Base-by-base conservation (phyloP, 1,140 invertebrate genomes). In the Sminthurides bifidus region DNA sequence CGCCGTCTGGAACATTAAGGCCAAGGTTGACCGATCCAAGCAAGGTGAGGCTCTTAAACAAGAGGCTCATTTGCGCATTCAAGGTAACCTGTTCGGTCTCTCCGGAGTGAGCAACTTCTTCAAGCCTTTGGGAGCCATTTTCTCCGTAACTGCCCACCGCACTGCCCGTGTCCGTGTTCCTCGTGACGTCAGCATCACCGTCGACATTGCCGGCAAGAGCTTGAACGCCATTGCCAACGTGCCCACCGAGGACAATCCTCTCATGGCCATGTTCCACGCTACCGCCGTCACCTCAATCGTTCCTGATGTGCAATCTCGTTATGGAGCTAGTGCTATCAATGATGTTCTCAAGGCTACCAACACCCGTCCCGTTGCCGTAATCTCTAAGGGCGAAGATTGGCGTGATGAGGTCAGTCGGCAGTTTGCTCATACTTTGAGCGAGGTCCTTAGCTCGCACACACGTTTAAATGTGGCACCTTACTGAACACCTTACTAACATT, bases 241-340 rank as follows among this genome's bases (percentile, higher is more conserved):
- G 1, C 63, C 63, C 37, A 64, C 52, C 24, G 58, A 64, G 44
- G 63, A 64, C 17, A 54, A 64, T 52, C 63, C 63, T 15, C 21
- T 56, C 21, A n/a, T 64, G 8, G 48, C 33, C 30, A 53, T 56
- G 54, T 37, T 54, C 40, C 63, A 64, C 45, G 56, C 63, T 31
- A 56, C 63, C 45, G 56, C 57, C 30, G 31, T 51, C 26, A 61
- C 59, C 31, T 5, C 31, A 5, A 33, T 64, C 44, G 15, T 12
- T 30, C 33, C 46, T 27, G 58, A 61, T 29, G n/a, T 50, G n/a
- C n/a, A n/a, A n/a, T n/a, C n/a, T n/a, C n/a, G n/a, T n/a, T n/a
- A n/a, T n/a, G n/a, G n/a, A n/a, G n/a, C n/a, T n/a, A n/a, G n/a
- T n/a, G n/a, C n/a, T n/a, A n/a, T 52, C 26, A 37, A 29, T 23